phyloP scores from a whole-genome alignment of 2,888 invertebrate genomes.

The Pristionchus maxplancki region DNA sequence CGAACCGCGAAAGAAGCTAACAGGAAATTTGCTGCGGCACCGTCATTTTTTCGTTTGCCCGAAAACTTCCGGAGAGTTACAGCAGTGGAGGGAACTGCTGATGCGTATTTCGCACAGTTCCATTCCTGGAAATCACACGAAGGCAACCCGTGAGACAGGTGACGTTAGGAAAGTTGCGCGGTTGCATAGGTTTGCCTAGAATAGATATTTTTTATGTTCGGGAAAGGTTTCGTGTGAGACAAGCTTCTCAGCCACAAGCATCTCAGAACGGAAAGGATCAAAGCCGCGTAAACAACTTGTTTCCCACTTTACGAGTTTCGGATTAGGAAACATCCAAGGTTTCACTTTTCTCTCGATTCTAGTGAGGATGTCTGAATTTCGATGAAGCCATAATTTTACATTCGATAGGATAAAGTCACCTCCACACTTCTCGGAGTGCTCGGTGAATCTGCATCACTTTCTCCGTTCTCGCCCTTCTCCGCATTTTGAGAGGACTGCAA shows the following conservation, averaged over 20 bases:
- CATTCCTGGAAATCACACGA: not conserved
- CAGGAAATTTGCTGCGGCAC: not conserved
- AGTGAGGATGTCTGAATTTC: too few relatives aligned
- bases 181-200: too few relatives aligned
- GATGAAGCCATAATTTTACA: too few relatives aligned
- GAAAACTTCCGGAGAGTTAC: not conserved
- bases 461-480: constrained; percentile 35
- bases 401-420: too few relatives aligned
- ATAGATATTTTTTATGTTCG: too few relatives aligned
- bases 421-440: constrained; percentile 38
- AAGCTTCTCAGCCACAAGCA: not conserved
- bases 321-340: not conserved
- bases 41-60: not conserved
- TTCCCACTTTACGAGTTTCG: not conserved
- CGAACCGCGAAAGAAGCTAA: not conserved
- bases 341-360: not conserved
- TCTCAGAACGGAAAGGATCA: not conserved
- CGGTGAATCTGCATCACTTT: constrained; percentile 50
- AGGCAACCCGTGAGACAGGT: too few relatives aligned
- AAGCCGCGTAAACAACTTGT: not conserved
- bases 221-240: too few relatives aligned
- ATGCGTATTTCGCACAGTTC: not conserved
- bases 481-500: constrained; percentile 19
- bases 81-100: not conserved
- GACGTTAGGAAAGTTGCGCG: too few relatives aligned